Conservation (phyloP, 2,888 invertebrate genomes). For the Scaptomyza tumidula region DNA sequence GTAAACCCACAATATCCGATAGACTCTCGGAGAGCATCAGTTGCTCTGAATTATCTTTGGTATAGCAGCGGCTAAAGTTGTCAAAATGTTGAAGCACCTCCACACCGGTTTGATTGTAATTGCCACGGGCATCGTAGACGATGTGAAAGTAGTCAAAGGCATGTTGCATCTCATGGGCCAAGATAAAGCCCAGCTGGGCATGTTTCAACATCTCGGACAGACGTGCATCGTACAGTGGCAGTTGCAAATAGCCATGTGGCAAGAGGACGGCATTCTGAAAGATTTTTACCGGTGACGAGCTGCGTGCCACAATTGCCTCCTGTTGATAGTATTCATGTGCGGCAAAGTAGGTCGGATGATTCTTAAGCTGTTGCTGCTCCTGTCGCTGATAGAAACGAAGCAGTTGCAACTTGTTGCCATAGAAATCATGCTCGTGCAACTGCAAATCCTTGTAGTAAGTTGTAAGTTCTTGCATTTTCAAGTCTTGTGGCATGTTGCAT, state of each 20-base stretch:
- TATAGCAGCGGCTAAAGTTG: conserved; percentile 65
- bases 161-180: conserved; percentile 78
- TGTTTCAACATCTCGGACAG: conserved; percentile 63
- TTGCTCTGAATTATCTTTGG: conserved; percentile 24
- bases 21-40: conserved; percentile 70
- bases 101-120: conserved; percentile 66
- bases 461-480: conserved; percentile 42
- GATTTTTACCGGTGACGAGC: conserved; percentile 77
- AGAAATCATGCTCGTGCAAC: conserved; percentile 57
- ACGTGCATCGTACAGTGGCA: conserved; percentile 64
- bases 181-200: conserved; percentile 72
- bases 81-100: conserved; percentile 63
- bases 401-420: conserved; percentile 69
- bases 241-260: conserved; percentile 74
- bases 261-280: conserved; percentile 74
- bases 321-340: conserved; percentile 59
- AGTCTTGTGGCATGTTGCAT: conserved; percentile 67
- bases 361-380: conserved; percentile 53
- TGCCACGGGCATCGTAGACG: conserved; percentile 68
- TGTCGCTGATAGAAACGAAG: conserved; percentile 51
- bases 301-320: conserved; percentile 57
- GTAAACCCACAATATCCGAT: conserved; percentile 74
- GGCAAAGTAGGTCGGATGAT: conserved; percentile 34
- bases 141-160: conserved; percentile 78
- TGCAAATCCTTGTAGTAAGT: conserved; percentile 53